These are phyloP conservation scores for Adrianichthys oophorus DNA, from an alignment of 2,797 vertebrate species.

Conservation along the genomic window DNA sequence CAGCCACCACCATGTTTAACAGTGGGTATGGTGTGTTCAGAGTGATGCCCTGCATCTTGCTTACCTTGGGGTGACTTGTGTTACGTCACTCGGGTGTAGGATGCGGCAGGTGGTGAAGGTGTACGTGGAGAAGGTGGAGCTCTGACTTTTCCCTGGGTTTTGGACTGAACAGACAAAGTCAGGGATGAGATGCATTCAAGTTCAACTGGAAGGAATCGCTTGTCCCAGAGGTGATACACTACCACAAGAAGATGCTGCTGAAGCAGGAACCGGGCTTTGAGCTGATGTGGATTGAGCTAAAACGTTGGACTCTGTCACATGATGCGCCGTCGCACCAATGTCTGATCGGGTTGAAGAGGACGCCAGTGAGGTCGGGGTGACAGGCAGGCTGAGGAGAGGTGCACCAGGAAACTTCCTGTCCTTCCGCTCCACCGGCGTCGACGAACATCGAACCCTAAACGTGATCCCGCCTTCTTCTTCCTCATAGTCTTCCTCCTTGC, in stretches of 20 bases:
- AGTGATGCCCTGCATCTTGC: neutral
- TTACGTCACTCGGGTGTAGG: conserved; percentile 92
- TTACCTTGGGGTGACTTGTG: conserved; percentile 93
- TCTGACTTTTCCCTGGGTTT: conserved; percentile 93
- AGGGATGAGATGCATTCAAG: neutral
- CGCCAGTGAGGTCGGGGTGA: conserved; percentile 16
- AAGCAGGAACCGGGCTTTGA: conserved; percentile 44
- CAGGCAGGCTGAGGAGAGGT: conserved; percentile 44
- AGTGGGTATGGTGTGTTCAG: no score
- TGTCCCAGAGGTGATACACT: neutral
- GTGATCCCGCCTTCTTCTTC: conserved; percentile 90
- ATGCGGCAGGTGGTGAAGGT: conserved; percentile 97
- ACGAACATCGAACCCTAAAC: conserved; percentile 83
- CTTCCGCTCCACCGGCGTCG: conserved; percentile 76
- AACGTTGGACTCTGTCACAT: conserved; percentile 5
- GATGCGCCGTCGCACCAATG: conserved; percentile 9
- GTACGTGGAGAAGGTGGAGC: conserved; percentile 93
- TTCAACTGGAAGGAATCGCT: neutral
- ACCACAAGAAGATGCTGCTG: conserved; percentile 43
- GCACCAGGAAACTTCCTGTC: conserved; percentile 46
- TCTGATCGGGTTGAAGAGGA: conserved; percentile 7
- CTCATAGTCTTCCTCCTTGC: conserved; percentile 68
- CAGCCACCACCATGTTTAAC: no score
- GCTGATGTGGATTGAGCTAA: conserved; percentile 35
- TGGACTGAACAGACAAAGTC: conserved; percentile 70